Percentiles rank a stretch among this genome's conserved stretches.
Evolutionary conservation across 1,140 invertebrate species (phyloP).

Genomic region (Drosophila melanica): DNA sequence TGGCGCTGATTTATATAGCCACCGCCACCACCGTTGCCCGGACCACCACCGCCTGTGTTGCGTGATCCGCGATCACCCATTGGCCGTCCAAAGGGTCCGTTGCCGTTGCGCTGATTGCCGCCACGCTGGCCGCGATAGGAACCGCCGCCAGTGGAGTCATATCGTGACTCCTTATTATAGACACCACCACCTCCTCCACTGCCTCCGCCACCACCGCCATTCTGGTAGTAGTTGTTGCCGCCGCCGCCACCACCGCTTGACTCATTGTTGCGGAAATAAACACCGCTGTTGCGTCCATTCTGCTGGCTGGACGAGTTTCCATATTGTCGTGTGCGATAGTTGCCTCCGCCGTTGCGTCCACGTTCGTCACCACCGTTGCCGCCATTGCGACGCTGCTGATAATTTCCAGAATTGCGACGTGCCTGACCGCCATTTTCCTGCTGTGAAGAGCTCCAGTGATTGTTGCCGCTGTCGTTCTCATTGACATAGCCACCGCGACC

Average conservation of each 20-base stretch:
- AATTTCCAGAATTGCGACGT: conserved; percentile 68
- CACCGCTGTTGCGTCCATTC: conserved; percentile 70
- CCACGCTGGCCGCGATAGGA: conserved; percentile 69
- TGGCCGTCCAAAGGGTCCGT: conserved; percentile 62
- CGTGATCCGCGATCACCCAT: conserved; percentile 64
- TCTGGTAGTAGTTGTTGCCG: conserved; percentile 53
- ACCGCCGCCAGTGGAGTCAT: conserved; percentile 65
- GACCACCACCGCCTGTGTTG: conserved; percentile 43
- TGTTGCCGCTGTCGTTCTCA: conserved; percentile 52
- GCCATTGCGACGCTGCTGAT: conserved; percentile 62
- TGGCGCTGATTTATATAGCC: conserved; percentile 75
- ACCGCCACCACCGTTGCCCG: conserved; percentile 39
- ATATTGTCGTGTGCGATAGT: conserved; percentile 70
- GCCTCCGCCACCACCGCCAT: conserved; percentile 50
- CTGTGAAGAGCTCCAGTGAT: conserved; percentile 71
- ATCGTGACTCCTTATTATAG: conserved; percentile 75
- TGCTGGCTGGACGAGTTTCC: conserved; percentile 66
- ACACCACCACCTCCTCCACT: conserved; percentile 45
- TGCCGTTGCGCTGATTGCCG: conserved; percentile 69
- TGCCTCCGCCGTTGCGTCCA: conserved; percentile 53
- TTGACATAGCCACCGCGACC: conserved; percentile 42
- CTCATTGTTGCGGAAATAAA: conserved; percentile 82
- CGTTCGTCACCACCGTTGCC: conserved; percentile 62
- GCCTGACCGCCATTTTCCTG: conserved; percentile 56
- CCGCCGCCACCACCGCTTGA: conserved; percentile 53